Conservation (phyloP, 2,888 invertebrate species). For the Stictocephala bisonia region DNA sequence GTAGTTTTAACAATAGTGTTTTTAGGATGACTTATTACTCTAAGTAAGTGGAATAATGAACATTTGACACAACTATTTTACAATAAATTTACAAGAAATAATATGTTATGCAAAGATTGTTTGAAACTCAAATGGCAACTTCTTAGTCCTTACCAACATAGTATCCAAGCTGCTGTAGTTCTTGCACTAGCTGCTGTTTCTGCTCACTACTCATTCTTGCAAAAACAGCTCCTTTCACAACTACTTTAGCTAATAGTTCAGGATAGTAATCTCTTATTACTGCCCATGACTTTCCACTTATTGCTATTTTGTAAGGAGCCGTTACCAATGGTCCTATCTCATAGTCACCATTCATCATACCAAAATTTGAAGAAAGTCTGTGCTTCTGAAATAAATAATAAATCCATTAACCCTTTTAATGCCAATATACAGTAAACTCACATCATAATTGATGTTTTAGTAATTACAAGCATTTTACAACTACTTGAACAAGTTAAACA, state of each 20-base stretch:
- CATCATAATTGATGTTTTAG: too few relatives aligned
- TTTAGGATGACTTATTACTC: too few relatives aligned
- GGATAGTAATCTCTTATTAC: constrained; percentile 76
- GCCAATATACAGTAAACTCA: too few relatives aligned
- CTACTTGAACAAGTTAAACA: too few relatives aligned
- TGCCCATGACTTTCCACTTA: constrained; percentile 82
- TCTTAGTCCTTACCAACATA: constrained; percentile 73
- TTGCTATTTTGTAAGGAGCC: constrained; percentile 67
- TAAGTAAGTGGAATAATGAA: too few relatives aligned
- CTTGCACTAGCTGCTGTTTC: constrained; percentile 80
- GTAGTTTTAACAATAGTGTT: too few relatives aligned
- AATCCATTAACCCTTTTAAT: too few relatives aligned
- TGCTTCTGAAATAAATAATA: constrained; percentile 14
- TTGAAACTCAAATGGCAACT: too few relatives aligned
- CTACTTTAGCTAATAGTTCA: constrained; percentile 75
- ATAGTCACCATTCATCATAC: neutral
- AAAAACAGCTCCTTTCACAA: constrained; percentile 78
- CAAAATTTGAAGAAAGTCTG: neutral
- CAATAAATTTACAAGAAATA: too few relatives aligned
- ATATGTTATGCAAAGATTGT: too few relatives aligned
- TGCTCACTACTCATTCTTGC: constrained; percentile 87
- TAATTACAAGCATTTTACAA: too few relatives aligned
- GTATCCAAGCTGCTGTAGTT: constrained; percentile 76
- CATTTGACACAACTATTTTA: too few relatives aligned
- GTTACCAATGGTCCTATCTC: constrained; percentile 22